Percentiles rank a stretch among this genome's conserved stretches.
These are phyloP conservation scores for Lophura nycthemera DNA, from an alignment of 2,113 vertebrate species.

Conservation along the genomic window DNA sequence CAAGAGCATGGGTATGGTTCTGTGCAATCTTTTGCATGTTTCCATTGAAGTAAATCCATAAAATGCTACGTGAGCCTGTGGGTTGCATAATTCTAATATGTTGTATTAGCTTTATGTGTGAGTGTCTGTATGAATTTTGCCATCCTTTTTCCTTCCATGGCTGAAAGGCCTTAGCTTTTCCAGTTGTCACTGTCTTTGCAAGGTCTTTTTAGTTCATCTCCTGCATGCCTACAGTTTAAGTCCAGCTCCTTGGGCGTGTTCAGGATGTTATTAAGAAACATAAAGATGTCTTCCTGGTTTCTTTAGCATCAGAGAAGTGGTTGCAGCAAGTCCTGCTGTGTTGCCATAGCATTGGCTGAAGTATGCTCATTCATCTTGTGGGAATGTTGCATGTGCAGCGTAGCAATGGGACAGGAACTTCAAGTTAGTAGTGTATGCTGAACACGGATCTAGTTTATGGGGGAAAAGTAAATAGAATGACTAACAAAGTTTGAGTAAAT, in stretches of 20 bases:
- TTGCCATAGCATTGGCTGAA: slow-evolving; percentile 58
- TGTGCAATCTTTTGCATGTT: neutral
- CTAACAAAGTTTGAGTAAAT: neutral
- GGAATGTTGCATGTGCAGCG: slow-evolving; percentile 15
- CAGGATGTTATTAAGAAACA: slow-evolving; percentile 22
- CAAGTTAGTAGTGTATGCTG: neutral
- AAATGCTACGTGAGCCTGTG: neutral
- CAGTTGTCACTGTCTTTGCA: neutral
- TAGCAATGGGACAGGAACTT: slow-evolving; percentile 28
- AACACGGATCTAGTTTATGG: neutral
- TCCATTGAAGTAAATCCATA: neutral
- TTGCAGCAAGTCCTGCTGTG: slow-evolving; percentile 56
- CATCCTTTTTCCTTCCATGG: neutral
- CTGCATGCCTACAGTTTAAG: neutral
- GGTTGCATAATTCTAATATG: neutral
- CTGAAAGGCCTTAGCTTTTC: neutral
- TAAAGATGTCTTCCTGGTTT: slow-evolving; percentile 31
- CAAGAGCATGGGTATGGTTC: neutral
- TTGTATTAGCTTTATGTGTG: neutral
- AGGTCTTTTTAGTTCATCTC: neutral
- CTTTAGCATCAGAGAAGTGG: slow-evolving; percentile 4
- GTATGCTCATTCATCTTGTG: slow-evolving; percentile 61
- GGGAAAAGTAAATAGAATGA: neutral
- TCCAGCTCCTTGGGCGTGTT: neutral
- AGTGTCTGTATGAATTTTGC: neutral